Conservation (phyloP, 1,140 invertebrate genomes). For the Hylaeus anthracinus region DNA sequence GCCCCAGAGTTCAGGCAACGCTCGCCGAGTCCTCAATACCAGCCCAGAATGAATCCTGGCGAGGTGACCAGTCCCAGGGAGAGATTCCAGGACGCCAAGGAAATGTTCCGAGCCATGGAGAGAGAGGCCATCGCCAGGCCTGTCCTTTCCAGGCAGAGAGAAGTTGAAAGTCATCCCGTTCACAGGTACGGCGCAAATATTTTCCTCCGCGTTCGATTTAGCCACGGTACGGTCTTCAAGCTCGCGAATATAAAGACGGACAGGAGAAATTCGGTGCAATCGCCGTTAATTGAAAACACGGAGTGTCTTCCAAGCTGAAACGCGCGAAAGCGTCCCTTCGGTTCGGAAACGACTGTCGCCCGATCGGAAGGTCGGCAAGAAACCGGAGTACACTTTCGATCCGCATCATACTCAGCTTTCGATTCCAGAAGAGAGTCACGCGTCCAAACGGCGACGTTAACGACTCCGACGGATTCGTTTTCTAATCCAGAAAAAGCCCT, state of each 20-base stretch:
- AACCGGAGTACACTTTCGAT: background rate
- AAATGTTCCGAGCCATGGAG: slow-evolving; percentile 90
- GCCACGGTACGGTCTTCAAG: too few species aligned
- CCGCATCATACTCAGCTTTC: background rate
- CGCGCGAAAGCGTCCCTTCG: too few species aligned
- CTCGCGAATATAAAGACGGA: too few species aligned
- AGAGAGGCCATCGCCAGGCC: slow-evolving; percentile 83
- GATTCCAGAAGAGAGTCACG: background rate
- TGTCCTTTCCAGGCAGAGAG: slow-evolving; percentile 72
- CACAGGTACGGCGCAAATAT: slow-evolving; percentile 66
- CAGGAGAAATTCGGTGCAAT: too few species aligned
- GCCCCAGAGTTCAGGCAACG: slow-evolving; percentile 80
- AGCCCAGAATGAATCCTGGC: slow-evolving; percentile 73
- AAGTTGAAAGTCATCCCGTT: slow-evolving; percentile 71
- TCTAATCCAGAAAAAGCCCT: slow-evolving; percentile 33
- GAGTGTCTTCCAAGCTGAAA: too few species aligned
- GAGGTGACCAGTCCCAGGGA: slow-evolving; percentile 83
- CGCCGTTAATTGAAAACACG: too few species aligned
- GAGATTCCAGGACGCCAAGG: slow-evolving; percentile 91
- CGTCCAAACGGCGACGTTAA: slow-evolving; percentile 7
- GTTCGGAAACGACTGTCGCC: too few species aligned
- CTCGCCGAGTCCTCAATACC: slow-evolving; percentile 80
- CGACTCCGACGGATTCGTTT: slow-evolving; percentile 28
- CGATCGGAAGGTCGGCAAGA: too few species aligned
- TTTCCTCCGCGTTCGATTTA: background rate